Base-by-base conservation (phyloP, 2,113 vertebrate genomes). In the Apaloderma vittatum region DNA sequence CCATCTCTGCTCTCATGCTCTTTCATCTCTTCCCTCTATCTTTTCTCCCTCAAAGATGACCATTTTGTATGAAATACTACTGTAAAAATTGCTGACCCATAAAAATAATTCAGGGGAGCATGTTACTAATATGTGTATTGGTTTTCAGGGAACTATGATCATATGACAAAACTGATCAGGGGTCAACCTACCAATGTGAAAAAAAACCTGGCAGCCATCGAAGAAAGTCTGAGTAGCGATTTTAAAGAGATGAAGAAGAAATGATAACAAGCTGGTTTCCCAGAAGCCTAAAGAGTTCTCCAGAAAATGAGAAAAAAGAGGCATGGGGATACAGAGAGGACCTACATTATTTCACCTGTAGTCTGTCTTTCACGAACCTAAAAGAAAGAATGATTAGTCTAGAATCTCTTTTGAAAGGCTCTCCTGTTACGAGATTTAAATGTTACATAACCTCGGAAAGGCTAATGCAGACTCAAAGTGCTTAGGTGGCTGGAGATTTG, bases 221-320 rank as follows among this genome's bases (percentile, higher is more conserved):
- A 54, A 73, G 29, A 70, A 61, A 86, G 12, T 46, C 76, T 36
- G 29, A 37, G 62, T 77, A 84, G 16, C 3, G 20, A 34, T 84
- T 94, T 74, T n/a, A 83, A 68, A 61, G 24, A 73, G 21, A 19
- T 80, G 40, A 70, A 86, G 30, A n/a, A 91, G 51, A 77, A 91
- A 74, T 59, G 72, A 45, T 22, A 57, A 17, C 4, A 52, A 19
- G 21, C 23, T 77, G 12, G 5, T 86, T 88, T 88, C 49, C 51
- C 40, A 40, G 40, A 40, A 29, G 22, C 21, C 15, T 37, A 12
- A 43, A 52, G 8, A 29, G 6, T 71, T 43, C 14, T 46, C 3
- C 36, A 74, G 78, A 86, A 94, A 90, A 32, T 8, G 11, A 78
- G 12, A 86, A 88, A 86, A 49, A 9, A 1, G 32, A 71, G 21